Conservation (phyloP, 2,888 invertebrate species). For the Pegoplata infirma region DNA sequence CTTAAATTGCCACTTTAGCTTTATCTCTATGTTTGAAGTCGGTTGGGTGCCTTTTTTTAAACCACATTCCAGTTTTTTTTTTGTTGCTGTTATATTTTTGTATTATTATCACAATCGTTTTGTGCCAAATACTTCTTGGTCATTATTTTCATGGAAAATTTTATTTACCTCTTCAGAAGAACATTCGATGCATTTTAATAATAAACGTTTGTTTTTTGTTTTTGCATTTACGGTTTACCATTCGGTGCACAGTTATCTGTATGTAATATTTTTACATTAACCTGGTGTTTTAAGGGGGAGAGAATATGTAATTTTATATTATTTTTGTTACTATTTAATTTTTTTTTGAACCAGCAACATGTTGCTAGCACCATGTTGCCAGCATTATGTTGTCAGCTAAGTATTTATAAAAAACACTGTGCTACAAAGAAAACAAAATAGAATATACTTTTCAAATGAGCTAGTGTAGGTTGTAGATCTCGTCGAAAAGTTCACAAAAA, state of each 20-base stretch:
- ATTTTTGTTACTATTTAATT: not conserved
- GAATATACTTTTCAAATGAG: too few relatives aligned
- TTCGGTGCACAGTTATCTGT: conserved; percentile 30
- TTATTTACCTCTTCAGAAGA: conserved; percentile 25
- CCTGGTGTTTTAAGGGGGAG: too few relatives aligned
- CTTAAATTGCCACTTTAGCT: conserved; percentile 32
- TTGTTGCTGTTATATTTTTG: too few relatives aligned
- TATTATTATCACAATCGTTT: conserved; percentile 37
- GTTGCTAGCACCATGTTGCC: too few relatives aligned
- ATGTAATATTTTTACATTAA: not conserved
- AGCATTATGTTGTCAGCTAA: too few relatives aligned
- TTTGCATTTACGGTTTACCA: conserved; percentile 30
- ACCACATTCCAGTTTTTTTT: conserved; percentile 38
- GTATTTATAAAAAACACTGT: too few relatives aligned
- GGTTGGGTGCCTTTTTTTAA: conserved; percentile 20
- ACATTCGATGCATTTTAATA: conserved; percentile 34
- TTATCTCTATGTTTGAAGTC: conserved; percentile 22
- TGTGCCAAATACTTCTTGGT: conserved; percentile 59
- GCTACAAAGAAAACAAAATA: too few relatives aligned
- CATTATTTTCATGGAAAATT: conserved; percentile 54
- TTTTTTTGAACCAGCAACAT: too few relatives aligned
- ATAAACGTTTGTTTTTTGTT: conserved; percentile 26
- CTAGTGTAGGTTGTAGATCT: too few relatives aligned
- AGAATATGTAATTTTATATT: not conserved
- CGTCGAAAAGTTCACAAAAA: too few relatives aligned